Percentiles rank a stretch among this genome's conserved stretches.
Evolutionary conservation across 2,113 vertebrate genomes (phyloP).

Genomic region (Nanger granti): DNA sequence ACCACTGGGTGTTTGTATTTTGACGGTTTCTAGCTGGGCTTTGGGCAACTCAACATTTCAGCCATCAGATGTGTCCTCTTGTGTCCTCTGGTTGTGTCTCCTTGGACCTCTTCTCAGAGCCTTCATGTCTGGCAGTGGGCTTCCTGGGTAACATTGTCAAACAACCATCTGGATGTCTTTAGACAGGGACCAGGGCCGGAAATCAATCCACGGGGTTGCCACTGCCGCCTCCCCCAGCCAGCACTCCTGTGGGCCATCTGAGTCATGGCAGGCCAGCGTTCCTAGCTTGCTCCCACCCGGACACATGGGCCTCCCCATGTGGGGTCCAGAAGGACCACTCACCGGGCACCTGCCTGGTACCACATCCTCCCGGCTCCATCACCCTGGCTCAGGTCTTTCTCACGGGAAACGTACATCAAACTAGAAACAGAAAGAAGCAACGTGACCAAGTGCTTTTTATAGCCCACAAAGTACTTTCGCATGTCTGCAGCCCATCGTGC

Average conservation of each 20-base stretch:
- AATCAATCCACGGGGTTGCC: slow-evolving; percentile 7
- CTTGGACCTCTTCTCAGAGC: not conserved
- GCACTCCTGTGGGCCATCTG: not conserved
- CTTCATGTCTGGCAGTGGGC: slow-evolving; percentile 41
- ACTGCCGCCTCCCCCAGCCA: not conserved
- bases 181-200: slow-evolving; percentile 34
- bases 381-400: not conserved
- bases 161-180: slow-evolving; percentile 59
- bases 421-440: not conserved
- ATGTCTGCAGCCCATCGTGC: not conserved
- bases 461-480: not conserved
- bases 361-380: rapidly evolving
- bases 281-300: not conserved
- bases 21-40: slow-evolving; percentile 59
- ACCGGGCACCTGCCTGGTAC: not conserved
- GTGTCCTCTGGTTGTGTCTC: slow-evolving; percentile 44
- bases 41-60: not conserved
- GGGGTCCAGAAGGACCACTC: not conserved
- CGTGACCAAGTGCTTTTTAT: not conserved
- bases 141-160: slow-evolving; percentile 55
- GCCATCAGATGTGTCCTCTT: slow-evolving; percentile 42
- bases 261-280: not conserved
- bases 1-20: slow-evolving; percentile 54
- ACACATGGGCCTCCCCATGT: not conserved
- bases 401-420: not conserved